A percentile compares a stretch with the other conserved stretches of the same genome.
Conservation (phyloP, 2,797 vertebrate genomes). For the Gymnodraco acuticeps region DNA sequence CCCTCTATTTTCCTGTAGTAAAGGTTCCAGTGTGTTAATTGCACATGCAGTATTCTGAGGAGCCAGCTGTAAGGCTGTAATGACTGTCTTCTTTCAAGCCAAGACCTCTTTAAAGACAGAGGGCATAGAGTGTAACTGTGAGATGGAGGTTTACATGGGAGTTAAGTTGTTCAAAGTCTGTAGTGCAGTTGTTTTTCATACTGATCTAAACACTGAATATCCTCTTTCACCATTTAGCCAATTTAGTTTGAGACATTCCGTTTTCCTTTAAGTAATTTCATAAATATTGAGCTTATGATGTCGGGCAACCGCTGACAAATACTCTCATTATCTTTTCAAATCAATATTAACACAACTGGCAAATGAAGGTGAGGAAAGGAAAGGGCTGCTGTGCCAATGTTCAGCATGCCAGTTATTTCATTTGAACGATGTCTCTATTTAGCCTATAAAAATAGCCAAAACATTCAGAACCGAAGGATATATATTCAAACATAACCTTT, state of each 20-base stretch:
- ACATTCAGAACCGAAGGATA: too few species aligned
- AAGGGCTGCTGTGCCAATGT: too few species aligned
- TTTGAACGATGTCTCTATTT: neutral
- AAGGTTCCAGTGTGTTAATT: constrained; percentile 55
- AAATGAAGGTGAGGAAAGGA: too few species aligned
- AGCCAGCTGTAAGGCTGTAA: constrained; percentile 37
- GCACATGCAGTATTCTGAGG: constrained; percentile 37
- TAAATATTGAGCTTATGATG: neutral
- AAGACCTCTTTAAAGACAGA: constrained; percentile 24
- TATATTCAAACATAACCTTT: too few species aligned
- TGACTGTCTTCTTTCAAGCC: constrained; percentile 38
- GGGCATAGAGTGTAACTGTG: neutral
- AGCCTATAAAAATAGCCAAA: neutral
- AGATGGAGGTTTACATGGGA: constrained; percentile 13
- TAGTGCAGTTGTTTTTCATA: neutral
- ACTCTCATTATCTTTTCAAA: neutral
- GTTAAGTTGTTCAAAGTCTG: neutral
- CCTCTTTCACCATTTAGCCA: neutral
- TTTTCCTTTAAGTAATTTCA: neutral
- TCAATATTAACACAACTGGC: too few species aligned
- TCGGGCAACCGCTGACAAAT: neutral
- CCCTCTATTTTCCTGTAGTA: constrained; percentile 56
- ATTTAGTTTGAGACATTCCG: neutral
- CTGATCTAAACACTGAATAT: neutral
- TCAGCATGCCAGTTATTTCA: too few species aligned